Base-by-base conservation (phyloP, 2,113 vertebrate genomes). In the Zosterops lateralis region DNA sequence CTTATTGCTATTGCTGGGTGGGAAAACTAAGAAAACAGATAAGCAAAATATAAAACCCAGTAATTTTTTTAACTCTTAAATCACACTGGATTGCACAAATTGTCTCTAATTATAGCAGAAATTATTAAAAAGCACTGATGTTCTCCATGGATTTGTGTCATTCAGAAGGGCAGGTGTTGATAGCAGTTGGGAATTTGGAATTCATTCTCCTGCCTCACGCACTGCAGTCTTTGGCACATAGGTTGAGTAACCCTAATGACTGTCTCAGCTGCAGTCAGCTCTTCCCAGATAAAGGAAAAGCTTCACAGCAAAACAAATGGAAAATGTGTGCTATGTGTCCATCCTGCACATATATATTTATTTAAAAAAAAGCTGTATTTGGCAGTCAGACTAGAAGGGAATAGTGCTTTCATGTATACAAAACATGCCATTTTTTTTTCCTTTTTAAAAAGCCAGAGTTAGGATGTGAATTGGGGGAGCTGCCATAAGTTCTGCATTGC, bases 341-440 rank as follows among this genome's bases (percentile, higher is more conserved):
- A 42, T 50, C 51, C 38, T 20, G 6, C 36, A 10, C n/a, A 8
- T 40, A 12, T 12, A 2, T 66, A 25, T 58, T 58, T 38, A 38
- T 38, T 38, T 10, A 3, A 40, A 45, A 38, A 42, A 40, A 2
- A 36, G 10, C 31, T 67, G 6, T 10, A 7, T 48, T 51, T 73
- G 45, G 58, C 50, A 53, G 19, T 58, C 45, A 56, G 56, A 38
- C 29, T 78, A 34, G 36, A 77, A 74, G 9, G 58, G 40, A 38
- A 25, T 26, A 44, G 20, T 22, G 24, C 14, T 88, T 71, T 24
- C 25, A 25, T 26, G 4, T 42, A 7, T 56, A 56, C 50, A 74
- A 73, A 87, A 60, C 8, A 36, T 0, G 1, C n/a, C 5, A 4
- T 8, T 13, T 22, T 21, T 28, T 58, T 72, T 48, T 25, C 31